phyloP scores from a whole-genome alignment of 1,140 invertebrate species.

The Plutomurus gul region DNA sequence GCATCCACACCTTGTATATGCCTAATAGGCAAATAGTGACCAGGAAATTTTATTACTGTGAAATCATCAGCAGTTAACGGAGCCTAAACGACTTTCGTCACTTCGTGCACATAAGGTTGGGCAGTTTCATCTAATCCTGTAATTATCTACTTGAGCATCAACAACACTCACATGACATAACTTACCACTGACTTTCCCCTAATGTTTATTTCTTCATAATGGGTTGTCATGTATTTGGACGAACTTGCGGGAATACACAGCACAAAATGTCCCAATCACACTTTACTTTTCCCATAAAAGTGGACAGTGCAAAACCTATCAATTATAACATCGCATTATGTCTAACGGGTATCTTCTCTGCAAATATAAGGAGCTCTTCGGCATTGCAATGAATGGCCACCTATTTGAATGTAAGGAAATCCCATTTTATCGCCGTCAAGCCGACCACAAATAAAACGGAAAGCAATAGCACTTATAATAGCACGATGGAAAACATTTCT shows the following conservation, averaged over 20 bases:
- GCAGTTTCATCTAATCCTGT: not conserved
- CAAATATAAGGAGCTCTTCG: too few species aligned
- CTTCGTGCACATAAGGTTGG: not conserved
- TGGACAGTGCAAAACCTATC: not conserved
- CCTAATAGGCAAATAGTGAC: not conserved
- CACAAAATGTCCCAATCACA: not conserved
- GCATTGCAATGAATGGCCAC: too few species aligned
- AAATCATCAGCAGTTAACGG: conserved; percentile 1
- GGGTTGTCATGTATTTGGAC: too few species aligned
- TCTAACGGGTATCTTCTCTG: not conserved
- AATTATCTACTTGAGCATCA: not conserved
- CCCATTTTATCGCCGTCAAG: not conserved
- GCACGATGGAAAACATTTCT: too few species aligned
- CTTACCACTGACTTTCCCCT: not conserved
- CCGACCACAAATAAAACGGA: not conserved
- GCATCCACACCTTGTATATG: not conserved
- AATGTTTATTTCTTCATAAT: not conserved
- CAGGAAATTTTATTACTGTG: not conserved
- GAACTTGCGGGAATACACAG: too few species aligned
- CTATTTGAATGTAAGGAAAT: conserved; percentile 7
- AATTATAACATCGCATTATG: not conserved
- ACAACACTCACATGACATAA: not conserved
- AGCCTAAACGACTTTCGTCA: not conserved
- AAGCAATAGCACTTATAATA: too few species aligned
- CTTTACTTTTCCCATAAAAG: not conserved